Base-by-base conservation (phyloP, 2,113 vertebrate genomes). In the Hippoglossus stenolepis region DNA sequence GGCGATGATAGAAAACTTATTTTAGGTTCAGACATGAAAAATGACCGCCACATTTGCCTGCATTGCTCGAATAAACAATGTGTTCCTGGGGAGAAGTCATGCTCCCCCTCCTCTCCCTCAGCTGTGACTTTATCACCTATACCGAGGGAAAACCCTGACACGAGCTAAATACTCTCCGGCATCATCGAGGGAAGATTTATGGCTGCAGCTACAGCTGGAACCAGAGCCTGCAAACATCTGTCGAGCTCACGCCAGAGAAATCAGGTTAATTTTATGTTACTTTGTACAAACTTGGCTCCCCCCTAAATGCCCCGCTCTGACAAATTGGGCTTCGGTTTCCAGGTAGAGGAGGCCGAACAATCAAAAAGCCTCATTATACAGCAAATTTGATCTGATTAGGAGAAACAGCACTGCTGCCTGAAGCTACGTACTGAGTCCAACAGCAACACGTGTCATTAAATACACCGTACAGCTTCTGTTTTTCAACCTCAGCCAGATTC, bases 141-240 rank as follows among this genome's bases (percentile, higher is more conserved):
- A 59, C 53, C 23, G 0, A 51, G 70, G 64, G 70, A 45, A 75
- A 70, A 59, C 35, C 56, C 65, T 49, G 61, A 63, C 62, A 68
- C 15, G 17, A 18, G 58, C 47, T 45, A 75, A 77, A 21, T 47
- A 54, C 51, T 54, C 51, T 73, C 47, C 6, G 17, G 15, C 47
- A 51, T 51, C 85, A 73, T 61, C 5, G 1, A 51, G 43, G 9
- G 40, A 49, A 80, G 65, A 86, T 75, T 80, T 85, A 84, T 3
- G 0, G 47, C 68, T 38, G 24, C 65, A 67, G 24, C 72, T 59
- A 26, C 60, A 31, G 62, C 68, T 47, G 69, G 31, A 56, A 73
- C n/a, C 49, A 56, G 38, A 63, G 24, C 65, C 64, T 21, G n/a
- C 8, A 56, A n/a, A 62, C 35, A 70, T 53, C 65, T 68, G 65